Evolutionary conservation across 2,888 invertebrate genomes (phyloP), one percentile per base, ranked within the genome.

Genomic region (Copidosoma aretas): DNA sequence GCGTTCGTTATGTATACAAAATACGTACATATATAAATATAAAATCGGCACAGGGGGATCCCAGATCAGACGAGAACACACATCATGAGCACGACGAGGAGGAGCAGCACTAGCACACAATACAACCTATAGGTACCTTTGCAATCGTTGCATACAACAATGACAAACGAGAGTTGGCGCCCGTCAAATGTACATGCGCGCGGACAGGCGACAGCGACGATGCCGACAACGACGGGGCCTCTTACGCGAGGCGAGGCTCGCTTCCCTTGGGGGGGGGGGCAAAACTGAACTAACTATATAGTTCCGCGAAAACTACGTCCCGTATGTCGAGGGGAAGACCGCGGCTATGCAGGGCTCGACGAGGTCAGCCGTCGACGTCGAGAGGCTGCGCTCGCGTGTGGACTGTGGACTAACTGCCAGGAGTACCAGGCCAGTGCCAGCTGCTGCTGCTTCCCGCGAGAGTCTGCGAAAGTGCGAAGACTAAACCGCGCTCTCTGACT

Each of bases 161-260:
- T 32, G 32, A 32, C 32, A 32, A 32, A 32, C 32, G 32, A 32
- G 8, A 32, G 32, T 8, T 32, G 4, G 32, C 3, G 32, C 32
- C 32, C 4, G 32, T 5, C 32, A 8, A 32, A 32, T 32, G 4
- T 5, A 32, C 32, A 53, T 1, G 22, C 56, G n/a, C 49, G 51
- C 57, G 32, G 21, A 39, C 56, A 25, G 25, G 49, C 49, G 32
- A 24, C 54, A 54, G 24, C 54, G 17, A 25, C 54, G 54, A 22
- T 25, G 25, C 14, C 24, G 53, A 14, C 53, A 22, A 19, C 52
- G 19, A 52, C 21, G 52, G 21, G 19, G 52, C 10, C 52, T 14
- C n/a, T 52, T 19, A 19, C 21, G 21, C 24, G 15, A 22, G n/a
- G 24, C 4, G 22, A 22, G 24, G 22, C 43, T 46, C 43, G 14